Base-by-base conservation (phyloP, 2,113 vertebrate species). In the Argyrosomus japonicus region DNA sequence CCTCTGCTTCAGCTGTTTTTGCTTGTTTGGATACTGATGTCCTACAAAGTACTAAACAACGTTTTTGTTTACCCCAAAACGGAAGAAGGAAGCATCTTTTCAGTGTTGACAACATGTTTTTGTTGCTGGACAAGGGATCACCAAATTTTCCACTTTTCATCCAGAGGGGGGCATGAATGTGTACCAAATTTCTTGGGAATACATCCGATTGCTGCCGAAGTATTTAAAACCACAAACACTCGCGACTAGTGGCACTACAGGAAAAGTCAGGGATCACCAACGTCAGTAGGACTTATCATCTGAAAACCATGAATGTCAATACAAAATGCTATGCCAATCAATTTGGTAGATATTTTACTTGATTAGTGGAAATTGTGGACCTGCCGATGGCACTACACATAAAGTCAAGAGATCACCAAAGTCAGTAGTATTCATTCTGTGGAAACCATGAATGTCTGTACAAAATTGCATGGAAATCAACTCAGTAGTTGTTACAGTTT, bases 11-110 rank as follows among this genome's bases (percentile, higher is more conserved):
- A 27, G 25, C 29, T 32, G 29, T 32, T 32, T 32, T 32, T 32
- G 29, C 29, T 32, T 29, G 27, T 29, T 29, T 29, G 27, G 27
- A 29, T 29, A 29, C 3, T 29, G 27, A 29, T 29, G 27, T 2
- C 27, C 27, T 29, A 29, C 27, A 29, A 29, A 29, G 27, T 29
- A 29, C 27, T 29, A 29, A 29, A 29, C 27, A 29, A 29, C 27
- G 2, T 29, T 29, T 29, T 29, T 32, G 32, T 32, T 32, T 32
- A 21, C 58, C 5, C 53, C 54, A 3, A 64, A 88, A 78, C 32
- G 11, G 62, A 67, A 53, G 77, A 91, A 83, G 84, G 75, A 81
- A 79, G 23, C 2, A 2, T 60, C 18, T 81, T 68, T 61, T 70
- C 51, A 73, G 75, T 80, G 53, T 84, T 84, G 53, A 75, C 53